A percentile compares a stretch with the other conserved stretches of the same genome.
Conservation (phyloP, 2,888 invertebrate genomes). For the Macrosoma leucophasiata region DNA sequence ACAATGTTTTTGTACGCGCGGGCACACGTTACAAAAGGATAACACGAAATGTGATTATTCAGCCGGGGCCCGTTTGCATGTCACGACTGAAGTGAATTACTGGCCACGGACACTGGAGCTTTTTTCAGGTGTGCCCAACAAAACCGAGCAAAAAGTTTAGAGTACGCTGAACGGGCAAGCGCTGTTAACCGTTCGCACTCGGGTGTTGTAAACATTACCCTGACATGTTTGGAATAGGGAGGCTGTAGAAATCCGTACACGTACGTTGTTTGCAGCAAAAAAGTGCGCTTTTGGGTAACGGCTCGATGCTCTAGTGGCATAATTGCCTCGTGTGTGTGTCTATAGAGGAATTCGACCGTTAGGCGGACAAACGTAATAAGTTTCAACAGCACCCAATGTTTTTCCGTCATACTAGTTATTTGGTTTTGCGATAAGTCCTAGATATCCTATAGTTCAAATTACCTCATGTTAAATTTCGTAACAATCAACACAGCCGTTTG, state of each 20-base stretch:
- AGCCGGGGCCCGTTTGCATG: conserved; percentile 56
- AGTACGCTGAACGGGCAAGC: conserved; percentile 39
- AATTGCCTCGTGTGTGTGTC: conserved; percentile 20
- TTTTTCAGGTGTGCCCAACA: conserved; percentile 56
- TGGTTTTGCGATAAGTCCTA: no score
- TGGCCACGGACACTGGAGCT: conserved; percentile 30
- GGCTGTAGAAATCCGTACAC: conserved; percentile 18
- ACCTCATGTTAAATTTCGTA: no score
- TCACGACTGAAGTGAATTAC: conserved; percentile 62
- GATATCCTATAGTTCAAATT: conserved; percentile 2
- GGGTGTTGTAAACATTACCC: conserved; percentile 44
- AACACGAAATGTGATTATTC: conserved; percentile 68
- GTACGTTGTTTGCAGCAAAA: conserved; percentile 24
- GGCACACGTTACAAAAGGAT: conserved; percentile 53
- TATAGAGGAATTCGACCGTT: background rate
- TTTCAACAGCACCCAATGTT: conserved; percentile 1
- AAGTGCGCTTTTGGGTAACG: conserved; percentile 9
- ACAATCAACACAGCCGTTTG: no score
- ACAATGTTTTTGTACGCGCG: conserved; percentile 49
- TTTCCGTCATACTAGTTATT: no score
- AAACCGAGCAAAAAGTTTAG: conserved; percentile 54
- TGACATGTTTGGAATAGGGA: conserved; percentile 28
- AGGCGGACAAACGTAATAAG: background rate
- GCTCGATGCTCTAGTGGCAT: conserved; percentile 9
- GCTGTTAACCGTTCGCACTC: conserved; percentile 51